A percentile compares a stretch with the other conserved stretches of the same genome.
Evolutionary conservation across 2,888 invertebrate genomes (phyloP).

Genomic region (Ligdia adustata): DNA sequence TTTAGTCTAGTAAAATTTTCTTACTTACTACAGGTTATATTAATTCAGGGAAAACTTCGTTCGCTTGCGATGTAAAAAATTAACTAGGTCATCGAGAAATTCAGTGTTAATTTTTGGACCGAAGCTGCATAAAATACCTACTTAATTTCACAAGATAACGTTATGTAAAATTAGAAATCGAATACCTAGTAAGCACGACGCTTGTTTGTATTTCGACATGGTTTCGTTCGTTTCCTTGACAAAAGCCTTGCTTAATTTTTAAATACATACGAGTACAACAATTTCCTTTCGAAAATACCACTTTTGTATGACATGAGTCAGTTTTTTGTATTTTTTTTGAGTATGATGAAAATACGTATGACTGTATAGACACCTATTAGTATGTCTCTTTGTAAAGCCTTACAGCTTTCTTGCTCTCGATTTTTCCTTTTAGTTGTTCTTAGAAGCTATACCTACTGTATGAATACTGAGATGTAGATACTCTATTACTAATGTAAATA

Average conservation of each 20-base stretch:
- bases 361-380: too few relatives aligned
- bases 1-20: too few relatives aligned
- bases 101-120: conserved; percentile 9
- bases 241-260: conserved; percentile 26
- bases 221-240: conserved; percentile 19
- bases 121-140: conserved; percentile 17
- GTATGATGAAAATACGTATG: too few relatives aligned
- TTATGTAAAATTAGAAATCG: conserved; percentile 41
- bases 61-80: neutral
- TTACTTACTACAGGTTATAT: too few relatives aligned
- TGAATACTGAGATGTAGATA: too few relatives aligned
- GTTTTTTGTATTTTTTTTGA: neutral
- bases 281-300: conserved; percentile 10
- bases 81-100: neutral
- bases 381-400: too few relatives aligned
- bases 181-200: conserved; percentile 22
- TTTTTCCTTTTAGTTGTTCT: too few relatives aligned
- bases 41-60: too few relatives aligned
- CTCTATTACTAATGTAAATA: too few relatives aligned
- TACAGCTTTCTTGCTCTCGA: too few relatives aligned
- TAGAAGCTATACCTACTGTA: too few relatives aligned
- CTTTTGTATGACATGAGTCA: conserved; percentile 2
- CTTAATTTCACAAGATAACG: conserved; percentile 29
- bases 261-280: conserved; percentile 13
- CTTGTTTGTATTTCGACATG: conserved; percentile 31